Evolutionary conservation across 2,888 invertebrate species (phyloP).

Genomic region (Cheilosia variabilis): DNA sequence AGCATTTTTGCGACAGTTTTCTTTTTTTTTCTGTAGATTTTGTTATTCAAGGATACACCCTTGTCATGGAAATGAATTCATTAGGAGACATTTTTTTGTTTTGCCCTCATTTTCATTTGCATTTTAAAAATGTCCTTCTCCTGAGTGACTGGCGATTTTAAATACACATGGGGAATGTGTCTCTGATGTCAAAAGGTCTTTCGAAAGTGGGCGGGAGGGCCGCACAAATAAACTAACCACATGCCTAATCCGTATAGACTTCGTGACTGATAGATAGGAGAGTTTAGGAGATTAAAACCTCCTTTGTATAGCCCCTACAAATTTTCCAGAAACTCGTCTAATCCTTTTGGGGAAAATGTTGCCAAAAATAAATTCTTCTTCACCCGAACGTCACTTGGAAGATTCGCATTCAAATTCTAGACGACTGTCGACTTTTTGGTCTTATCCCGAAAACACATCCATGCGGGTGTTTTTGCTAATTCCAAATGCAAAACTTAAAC

Average conservation of each 20-base stretch:
- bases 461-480: slow-evolving; percentile 73
- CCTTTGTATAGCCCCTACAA: slow-evolving; percentile 24
- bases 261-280: slow-evolving; percentile 66
- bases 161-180: slow-evolving; percentile 9
- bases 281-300: slow-evolving; percentile 50
- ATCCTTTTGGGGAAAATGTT: slow-evolving; percentile 70
- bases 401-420: slow-evolving; percentile 70
- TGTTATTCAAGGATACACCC: slow-evolving; percentile 71
- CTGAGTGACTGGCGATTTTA: slow-evolving; percentile 32
- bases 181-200: slow-evolving; percentile 13
- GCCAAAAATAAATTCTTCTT: slow-evolving; percentile 70
- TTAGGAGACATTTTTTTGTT: slow-evolving; percentile 65
- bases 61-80: slow-evolving; percentile 74
- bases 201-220: slow-evolving; percentile 1
- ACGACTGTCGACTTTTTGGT: slow-evolving; percentile 66
- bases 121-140: slow-evolving; percentile 17
- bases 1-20: slow-evolving; percentile 12
- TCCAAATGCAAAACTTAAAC: slow-evolving; percentile 75
- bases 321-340: slow-evolving; percentile 26
- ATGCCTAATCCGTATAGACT: slow-evolving; percentile 62
- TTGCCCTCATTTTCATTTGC: slow-evolving; percentile 63
- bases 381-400: slow-evolving; percentile 46
- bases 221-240: slow-evolving; percentile 42
- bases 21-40: slow-evolving; percentile 35
- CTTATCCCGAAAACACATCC: slow-evolving; percentile 55